Conservation (phyloP, 2,113 vertebrate species). For the Leptobrachium leishanense region DNA sequence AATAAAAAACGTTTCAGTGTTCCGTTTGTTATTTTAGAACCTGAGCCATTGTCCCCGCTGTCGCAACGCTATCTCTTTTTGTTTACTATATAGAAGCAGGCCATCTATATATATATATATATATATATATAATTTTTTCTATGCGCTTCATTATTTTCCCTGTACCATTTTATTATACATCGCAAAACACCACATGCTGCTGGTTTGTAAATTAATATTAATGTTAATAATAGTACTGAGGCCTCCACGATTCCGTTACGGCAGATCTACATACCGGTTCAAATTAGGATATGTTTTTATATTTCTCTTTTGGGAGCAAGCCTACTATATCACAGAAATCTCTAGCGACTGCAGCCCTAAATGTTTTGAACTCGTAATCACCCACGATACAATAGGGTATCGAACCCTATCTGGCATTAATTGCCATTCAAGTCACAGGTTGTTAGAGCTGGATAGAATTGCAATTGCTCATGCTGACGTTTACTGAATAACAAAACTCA, state of each 20-base stretch:
- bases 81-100: no score
- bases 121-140: not conserved
- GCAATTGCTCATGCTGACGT: slow-evolving; percentile 38
- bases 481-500: slow-evolving; percentile 32
- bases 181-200: not conserved
- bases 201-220: not conserved
- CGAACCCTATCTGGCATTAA: slow-evolving; percentile 24
- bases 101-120: no score
- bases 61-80: no score
- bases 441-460: slow-evolving; percentile 13
- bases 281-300: not conserved
- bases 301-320: not conserved
- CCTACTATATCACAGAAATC: not conserved
- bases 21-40: no score
- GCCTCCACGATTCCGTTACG: not conserved
- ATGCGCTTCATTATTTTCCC: not conserved
- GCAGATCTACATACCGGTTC: not conserved
- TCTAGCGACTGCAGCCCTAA: not conserved
- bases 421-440: slow-evolving; percentile 40
- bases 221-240: not conserved
- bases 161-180: not conserved
- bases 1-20: no score
- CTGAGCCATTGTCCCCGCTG: no score
- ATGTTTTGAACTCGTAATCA: slow-evolving; percentile 21
- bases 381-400: slow-evolving; percentile 3